Conservation (phyloP, 2,888 invertebrate species). For the Harpalus rufipes region DNA sequence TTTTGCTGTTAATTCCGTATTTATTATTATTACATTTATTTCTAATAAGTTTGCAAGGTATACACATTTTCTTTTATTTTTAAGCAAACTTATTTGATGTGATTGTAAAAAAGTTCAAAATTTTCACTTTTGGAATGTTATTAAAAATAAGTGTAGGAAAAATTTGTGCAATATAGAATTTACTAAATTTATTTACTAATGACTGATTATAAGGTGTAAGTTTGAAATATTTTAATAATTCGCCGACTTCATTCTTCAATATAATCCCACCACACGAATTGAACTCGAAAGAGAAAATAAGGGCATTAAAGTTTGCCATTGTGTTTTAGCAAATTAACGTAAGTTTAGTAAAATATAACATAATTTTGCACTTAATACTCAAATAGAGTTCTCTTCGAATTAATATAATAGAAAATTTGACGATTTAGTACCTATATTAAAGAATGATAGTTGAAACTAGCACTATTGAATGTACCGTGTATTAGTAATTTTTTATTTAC, state of each 20-base stretch:
- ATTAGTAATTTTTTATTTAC: conserved; percentile 21
- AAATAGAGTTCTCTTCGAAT: not conserved
- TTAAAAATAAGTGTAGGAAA: conserved; percentile 27
- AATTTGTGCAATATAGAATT: conserved; percentile 17
- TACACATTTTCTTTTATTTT: no score
- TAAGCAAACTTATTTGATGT: not conserved
- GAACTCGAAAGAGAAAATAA: not conserved
- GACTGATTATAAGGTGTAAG: conserved; percentile 14
- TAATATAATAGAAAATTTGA: conserved; percentile 1
- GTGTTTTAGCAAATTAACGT: not conserved
- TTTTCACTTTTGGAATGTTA: conserved; percentile 20
- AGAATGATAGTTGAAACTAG: conserved; percentile 14
- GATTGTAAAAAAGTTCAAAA: conserved; percentile 23
- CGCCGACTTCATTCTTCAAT: not conserved
- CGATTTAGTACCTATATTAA: not conserved
- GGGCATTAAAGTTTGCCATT: not conserved
- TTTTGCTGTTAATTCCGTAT: no score
- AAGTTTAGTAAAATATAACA: not conserved
- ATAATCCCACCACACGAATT: not conserved
- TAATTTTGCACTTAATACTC: conserved; percentile 4
- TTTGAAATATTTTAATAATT: not conserved
- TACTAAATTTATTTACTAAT: conserved; percentile 16
- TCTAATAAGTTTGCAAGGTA: no score
- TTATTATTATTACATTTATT: no score
- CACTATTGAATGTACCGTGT: not conserved